Evolutionary conservation across 2,113 vertebrate species (phyloP), one percentile per base, ranked within the genome.

Genomic region (Meleagris gallopavo): DNA sequence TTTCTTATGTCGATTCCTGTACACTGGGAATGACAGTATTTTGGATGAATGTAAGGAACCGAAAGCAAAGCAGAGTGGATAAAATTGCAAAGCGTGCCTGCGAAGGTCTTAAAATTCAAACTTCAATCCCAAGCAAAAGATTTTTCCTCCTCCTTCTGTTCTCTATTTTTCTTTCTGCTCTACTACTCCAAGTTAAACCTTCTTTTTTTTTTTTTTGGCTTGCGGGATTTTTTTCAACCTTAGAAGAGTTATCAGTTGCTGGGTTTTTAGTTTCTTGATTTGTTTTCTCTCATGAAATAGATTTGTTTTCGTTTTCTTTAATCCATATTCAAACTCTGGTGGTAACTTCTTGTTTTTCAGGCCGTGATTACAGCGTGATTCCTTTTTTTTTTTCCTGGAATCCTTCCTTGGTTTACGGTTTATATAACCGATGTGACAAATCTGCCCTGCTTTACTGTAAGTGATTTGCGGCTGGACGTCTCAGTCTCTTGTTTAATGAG

Each of bases 321-420:
- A 50, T 78, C 73, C 29, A 2, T 57, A 20, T 70, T 86, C 52
- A 93, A 7, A 25, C 1, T 54, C 70, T 2, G 57, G 5, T 2
- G 0, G 41, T 75, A 61, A 61, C n/a, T 46, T 83, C 30, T 75
- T 65, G 12, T 66, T 93, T 91, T 29, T 54, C 65, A 78, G n/a
- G 22, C 20, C 48, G 16, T 74, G 46, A 74, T 87, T 71, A 74
- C 41, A 83, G 14, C 52, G 14, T 1, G 2, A 94, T 82, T 72
- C 54, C 21, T 27, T 88, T 79, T 95, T 81, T n/a, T 90, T 58
- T 58, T 84, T 84, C 21, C 52, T 79, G 88, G 58, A 82, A 58
- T 90, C 38, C 61, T 78, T 94, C 78, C 50, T 79, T 32, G 27
- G 40, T 91, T 93, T 75, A 30, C 57, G 73, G 30, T 81, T 95